Evolutionary conservation across 2,888 invertebrate genomes (phyloP), one percentile per base, ranked within the genome.

Genomic region (Calliopum simillimum): DNA sequence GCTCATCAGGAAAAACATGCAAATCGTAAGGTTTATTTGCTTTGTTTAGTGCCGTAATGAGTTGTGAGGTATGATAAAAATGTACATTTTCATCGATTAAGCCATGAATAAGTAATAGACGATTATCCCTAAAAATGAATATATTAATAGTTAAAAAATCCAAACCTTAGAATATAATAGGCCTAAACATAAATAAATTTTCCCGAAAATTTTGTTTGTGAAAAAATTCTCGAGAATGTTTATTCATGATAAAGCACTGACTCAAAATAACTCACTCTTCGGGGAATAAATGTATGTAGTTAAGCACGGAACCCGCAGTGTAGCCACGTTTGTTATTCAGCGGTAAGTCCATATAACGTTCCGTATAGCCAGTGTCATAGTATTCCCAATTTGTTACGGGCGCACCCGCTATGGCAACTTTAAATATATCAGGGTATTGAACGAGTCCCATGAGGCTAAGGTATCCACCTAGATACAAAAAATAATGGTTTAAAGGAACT

Each of bases 31-130:
- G 99, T 86, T 99, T 99, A 74, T 98, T 97, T n/a, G 94, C 93
- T 77, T 94, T 92, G 69, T 98, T 92, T 73, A 99, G 89, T 70
- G 94, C 93, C 75, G 95, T 94, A 25, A 99, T 92, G 72, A 99
- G 88, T 77, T 94, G 93, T 79, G 95, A 95, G 14, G 98, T 97
- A 87, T 99, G 99, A 78, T 93, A 93, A 86, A 99, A 99, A 86
- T 99, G 99, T 0, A 99, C 99, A 85, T 99, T 99, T 87, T 99
- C 99, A 85, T 99, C 99, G 69, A 97, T 97, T 73, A 99, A 88
- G 2, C 99, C 99, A 86, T 99, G 99, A 77, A 99, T 95, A 49
- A 99, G 95, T 19, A 99, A 88, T 75, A 99, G 87, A 46, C 98
- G 91, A 80, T 95, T 95, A 82, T 95, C 95, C 83, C 94, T 93